Percentiles rank a stretch among this genome's conserved stretches.
Conservation (phyloP, 2,113 vertebrate genomes). For the Triplophysa dalaica region DNA sequence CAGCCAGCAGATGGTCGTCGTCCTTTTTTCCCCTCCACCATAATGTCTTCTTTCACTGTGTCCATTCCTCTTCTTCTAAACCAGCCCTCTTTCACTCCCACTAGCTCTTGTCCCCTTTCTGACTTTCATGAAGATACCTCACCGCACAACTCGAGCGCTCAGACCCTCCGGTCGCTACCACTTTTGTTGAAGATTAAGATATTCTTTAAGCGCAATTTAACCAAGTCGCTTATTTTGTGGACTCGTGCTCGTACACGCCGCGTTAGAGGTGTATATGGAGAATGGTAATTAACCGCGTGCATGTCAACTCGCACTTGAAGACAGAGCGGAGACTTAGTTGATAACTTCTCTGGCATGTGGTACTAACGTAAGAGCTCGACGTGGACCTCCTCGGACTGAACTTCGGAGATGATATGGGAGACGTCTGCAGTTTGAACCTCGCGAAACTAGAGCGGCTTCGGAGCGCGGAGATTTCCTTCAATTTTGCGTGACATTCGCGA, state of each 20-base stretch:
- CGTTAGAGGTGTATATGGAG: background rate
- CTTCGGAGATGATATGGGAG: background rate
- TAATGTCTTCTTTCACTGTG: constrained; percentile 33
- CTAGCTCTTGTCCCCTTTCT: constrained; percentile 46
- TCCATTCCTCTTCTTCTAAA: constrained; percentile 47
- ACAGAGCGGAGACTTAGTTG: background rate
- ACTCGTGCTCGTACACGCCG: constrained; percentile 6
- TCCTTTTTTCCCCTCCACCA: constrained; percentile 49
- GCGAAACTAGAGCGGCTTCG: background rate
- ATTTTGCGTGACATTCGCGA: constrained; percentile 29
- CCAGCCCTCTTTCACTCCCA: constrained; percentile 44
- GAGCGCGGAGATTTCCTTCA: background rate
- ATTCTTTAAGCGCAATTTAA: background rate
- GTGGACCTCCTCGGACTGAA: background rate
- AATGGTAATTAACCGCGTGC: constrained; percentile 1
- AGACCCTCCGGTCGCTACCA: background rate
- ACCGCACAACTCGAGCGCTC: constrained; percentile 4
- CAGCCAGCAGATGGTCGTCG: constrained; percentile 53
- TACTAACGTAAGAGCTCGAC: constrained; percentile 6
- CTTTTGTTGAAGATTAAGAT: background rate
- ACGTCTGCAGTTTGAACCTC: background rate
- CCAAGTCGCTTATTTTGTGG: background rate
- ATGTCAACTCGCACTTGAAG: background rate
- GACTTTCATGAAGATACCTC: constrained; percentile 49
- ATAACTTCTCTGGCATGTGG: background rate